A percentile compares a stretch with the other conserved stretches of the same genome.
Conservation (phyloP, 2,797 vertebrate genomes). For the Okamejei kenojei region DNA sequence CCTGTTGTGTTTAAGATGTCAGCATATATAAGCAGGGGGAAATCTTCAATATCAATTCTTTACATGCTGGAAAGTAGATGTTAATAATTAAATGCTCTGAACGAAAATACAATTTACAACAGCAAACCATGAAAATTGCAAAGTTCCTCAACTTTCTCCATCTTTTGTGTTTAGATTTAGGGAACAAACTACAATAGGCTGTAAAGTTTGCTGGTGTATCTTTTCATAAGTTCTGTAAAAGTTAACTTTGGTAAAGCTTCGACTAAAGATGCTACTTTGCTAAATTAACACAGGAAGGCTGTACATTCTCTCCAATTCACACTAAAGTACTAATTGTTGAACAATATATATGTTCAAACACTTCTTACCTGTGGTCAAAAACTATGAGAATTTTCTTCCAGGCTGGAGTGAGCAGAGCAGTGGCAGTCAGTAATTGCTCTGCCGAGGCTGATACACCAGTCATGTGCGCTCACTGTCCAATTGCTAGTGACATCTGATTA, state of each 20-base stretch:
- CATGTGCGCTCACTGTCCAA: constrained; percentile 30
- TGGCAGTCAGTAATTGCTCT: constrained; percentile 11
- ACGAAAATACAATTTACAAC: neutral
- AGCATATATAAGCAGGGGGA: neutral
- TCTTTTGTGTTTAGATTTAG: neutral
- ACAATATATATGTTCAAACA: neutral
- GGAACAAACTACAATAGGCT: neutral
- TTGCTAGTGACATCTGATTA: constrained; percentile 18
- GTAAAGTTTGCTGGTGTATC: neutral
- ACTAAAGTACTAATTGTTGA: neutral
- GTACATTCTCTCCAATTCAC: neutral
- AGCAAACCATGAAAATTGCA: neutral
- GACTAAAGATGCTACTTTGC: neutral
- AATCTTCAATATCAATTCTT: neutral
- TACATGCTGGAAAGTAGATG: neutral
- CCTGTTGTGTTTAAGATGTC: constrained; percentile 9
- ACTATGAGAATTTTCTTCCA: constrained; percentile 19
- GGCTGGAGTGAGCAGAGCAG: neutral
- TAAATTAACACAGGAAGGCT: neutral
- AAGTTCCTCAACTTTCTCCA: neutral
- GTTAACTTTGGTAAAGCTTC: constrained; percentile 18
- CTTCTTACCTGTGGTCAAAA: constrained; percentile 32
- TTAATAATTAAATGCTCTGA: neutral
- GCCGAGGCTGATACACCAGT: constrained; percentile 2
- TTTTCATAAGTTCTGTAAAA: neutral